Base-by-base conservation (phyloP, 2,888 invertebrate genomes). In the Lacanobia wlatinum region DNA sequence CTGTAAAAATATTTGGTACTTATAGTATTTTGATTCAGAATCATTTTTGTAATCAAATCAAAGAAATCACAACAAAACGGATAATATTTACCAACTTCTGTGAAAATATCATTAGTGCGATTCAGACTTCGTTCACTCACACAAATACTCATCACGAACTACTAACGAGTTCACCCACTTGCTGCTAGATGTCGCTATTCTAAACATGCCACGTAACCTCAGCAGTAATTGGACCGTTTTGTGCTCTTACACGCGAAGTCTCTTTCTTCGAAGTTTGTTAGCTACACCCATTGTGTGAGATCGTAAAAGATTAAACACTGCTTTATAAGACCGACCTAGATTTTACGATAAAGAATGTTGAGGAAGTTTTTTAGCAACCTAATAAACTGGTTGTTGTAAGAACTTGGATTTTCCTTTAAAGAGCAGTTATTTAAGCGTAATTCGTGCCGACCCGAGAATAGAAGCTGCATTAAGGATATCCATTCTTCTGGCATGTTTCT, bases 221-320 rank as follows among this genome's bases (percentile, higher is more conserved):
- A 64, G 71, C 62, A 59, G 73, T 82, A 82, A 82, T 84, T 82
- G 71, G 70, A 52, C 69, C 77, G 84, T 82, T 82, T 82, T 82
- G 62, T 62, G 63, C 69, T 72, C 59, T 58, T 65, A 65, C 66
- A 60, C 59, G 61, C 58, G 60, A 60, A 78, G 70, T 63, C 63
- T 69, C 70, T 71, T 71, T 75, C 78, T 68, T 56, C 62, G 50
- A 67, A 76, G 84, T 82, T 73, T 84, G 75, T 83, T 73, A 82
- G 68, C 68, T 59, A 70, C 75, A 70, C 69, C 73, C 73, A 73
- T 84, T 83, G 79, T 84, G 64, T 61, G 63, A 60, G 59, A 62
- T 63, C 55, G 66, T 77, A 67, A 85, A 73, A 77, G 61, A 75
- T 80, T 83, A 80, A 80, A 80, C 72, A 67, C 68, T 64, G 69